These are phyloP conservation scores for Pseudopleuronectes americanus DNA, from an alignment of 2,797 vertebrate genomes.

Conservation along the genomic window DNA sequence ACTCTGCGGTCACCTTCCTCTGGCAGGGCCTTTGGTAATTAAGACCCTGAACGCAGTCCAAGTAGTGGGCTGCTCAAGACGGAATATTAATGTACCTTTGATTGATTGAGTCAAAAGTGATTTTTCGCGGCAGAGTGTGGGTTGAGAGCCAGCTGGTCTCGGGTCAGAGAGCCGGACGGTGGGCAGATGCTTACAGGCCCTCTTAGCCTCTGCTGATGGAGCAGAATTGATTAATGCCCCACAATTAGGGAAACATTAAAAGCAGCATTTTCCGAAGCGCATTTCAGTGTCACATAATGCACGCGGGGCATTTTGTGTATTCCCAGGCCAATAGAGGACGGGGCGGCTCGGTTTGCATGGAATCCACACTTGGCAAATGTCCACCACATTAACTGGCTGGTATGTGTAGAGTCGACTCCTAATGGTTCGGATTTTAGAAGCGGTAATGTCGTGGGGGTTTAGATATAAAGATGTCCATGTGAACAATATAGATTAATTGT, in stretches of 20 bases:
- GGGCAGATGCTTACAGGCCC: constrained; percentile 76
- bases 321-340: constrained; percentile 58
- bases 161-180: constrained; percentile 71
- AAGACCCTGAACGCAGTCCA: constrained; percentile 71
- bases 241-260: constrained; percentile 86
- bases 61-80: constrained; percentile 75
- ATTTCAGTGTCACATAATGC: constrained; percentile 71
- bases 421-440: constrained; percentile 61
- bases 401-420: constrained; percentile 63
- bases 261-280: constrained; percentile 77
- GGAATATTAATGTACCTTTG: constrained; percentile 86
- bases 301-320: constrained; percentile 70
- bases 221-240: constrained; percentile 83
- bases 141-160: constrained; percentile 84
- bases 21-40: constrained; percentile 79
- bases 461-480: constrained; percentile 45
- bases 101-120: constrained; percentile 87
- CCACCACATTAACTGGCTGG: constrained; percentile 67
- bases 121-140: constrained; percentile 83
- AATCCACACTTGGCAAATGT: constrained; percentile 71
- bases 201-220: constrained; percentile 81
- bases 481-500: constrained; percentile 35
- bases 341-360: constrained; percentile 64
- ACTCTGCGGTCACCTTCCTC: constrained; percentile 73
- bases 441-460: constrained; percentile 23